A percentile compares a stretch with the other conserved stretches of the same genome.
These are phyloP conservation scores for Anorthoa munda DNA, from an alignment of 2,888 invertebrate species.

Conservation along the genomic window DNA sequence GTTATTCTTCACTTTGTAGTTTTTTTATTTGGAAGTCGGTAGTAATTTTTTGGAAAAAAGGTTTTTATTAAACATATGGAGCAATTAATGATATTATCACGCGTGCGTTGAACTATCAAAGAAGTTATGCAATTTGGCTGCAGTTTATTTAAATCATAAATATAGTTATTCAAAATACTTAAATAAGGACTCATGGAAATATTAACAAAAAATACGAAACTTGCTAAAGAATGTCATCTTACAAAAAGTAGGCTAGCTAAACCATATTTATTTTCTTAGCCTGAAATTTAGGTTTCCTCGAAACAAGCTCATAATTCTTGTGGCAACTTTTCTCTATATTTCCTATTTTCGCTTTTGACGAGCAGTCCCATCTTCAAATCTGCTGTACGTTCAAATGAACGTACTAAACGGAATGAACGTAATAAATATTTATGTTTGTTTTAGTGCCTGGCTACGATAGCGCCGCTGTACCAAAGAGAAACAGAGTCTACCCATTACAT, in stretches of 20 bases:
- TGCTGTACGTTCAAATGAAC: constrained; percentile 13
- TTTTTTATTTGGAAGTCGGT: no score
- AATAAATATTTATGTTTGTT: constrained; percentile 54
- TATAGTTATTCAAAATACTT: neutral
- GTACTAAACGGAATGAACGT: no score
- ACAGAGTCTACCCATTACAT: constrained; percentile 74
- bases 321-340: neutral
- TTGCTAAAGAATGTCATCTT: neutral
- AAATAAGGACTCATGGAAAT: neutral
- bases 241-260: neutral
- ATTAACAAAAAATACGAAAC: neutral
- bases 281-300: neutral
- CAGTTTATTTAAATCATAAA: neutral
- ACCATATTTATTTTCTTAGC: neutral
- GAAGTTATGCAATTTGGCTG: no score
- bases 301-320: neutral
- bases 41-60: no score
- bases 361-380: neutral
- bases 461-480: constrained; percentile 84
- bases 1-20: no score
- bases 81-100: no score
- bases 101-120: no score
- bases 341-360: neutral
- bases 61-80: no score
- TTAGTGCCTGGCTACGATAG: constrained; percentile 87